Conservation (phyloP, 92 coral and sea anemone genomes). For the Porites lobata region DNA sequence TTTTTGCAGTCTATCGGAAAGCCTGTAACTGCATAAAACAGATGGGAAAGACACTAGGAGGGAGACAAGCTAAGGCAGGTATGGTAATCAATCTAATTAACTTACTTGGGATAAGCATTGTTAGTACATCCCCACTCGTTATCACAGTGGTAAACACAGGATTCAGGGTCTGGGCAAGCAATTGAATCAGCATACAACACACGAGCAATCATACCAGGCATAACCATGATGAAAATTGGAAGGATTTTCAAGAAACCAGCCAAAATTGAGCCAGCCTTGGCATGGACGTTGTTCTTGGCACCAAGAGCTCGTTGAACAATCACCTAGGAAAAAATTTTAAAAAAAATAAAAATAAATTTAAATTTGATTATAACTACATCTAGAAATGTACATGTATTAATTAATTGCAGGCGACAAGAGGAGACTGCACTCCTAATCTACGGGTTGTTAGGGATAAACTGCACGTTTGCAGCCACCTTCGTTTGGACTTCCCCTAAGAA, state of each 20-base stretch:
- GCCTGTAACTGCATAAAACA: too few species aligned
- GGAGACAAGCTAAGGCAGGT: too few species aligned
- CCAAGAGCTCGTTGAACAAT: constrained; percentile 96
- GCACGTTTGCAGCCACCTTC: too few species aligned
- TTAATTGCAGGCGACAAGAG: too few species aligned
- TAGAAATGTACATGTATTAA: too few species aligned
- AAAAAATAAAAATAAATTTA: too few species aligned
- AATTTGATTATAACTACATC: too few species aligned
- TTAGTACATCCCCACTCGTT: constrained; percentile 93
- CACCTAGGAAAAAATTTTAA: constrained; percentile 58
- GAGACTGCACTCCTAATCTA: too few species aligned
- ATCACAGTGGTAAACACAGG: constrained; percentile 77
- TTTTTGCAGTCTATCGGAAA: too few species aligned
- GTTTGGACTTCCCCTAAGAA: too few species aligned
- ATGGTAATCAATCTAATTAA: neutral
- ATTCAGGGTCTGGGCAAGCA: constrained; percentile 88
- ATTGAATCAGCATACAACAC: constrained; percentile 90
- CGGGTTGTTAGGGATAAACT: too few species aligned
- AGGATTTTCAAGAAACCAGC: constrained; percentile 93
- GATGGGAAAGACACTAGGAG: too few species aligned
- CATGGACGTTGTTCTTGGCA: constrained; percentile 89
- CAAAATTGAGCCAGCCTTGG: constrained; percentile 92
- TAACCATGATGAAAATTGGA: constrained; percentile 98
- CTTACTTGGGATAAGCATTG: constrained; percentile 98
- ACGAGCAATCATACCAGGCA: constrained; percentile 98